Evolutionary conservation across 1,140 invertebrate species (phyloP).

Genomic region (Drosophila ohnishii): DNA sequence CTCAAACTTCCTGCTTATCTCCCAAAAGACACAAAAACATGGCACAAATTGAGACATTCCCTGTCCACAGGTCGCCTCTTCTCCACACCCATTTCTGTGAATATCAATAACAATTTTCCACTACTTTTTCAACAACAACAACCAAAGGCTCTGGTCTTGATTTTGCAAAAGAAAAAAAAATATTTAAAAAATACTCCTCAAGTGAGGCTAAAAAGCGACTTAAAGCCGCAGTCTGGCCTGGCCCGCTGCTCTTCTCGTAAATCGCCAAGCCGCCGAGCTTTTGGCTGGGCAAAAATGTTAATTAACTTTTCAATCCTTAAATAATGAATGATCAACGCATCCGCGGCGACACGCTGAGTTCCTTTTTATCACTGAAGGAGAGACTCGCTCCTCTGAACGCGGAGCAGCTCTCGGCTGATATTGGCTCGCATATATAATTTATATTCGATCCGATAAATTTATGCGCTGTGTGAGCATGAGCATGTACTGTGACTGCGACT

Average conservation of each 20-base stretch:
- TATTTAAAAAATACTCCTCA: neutral
- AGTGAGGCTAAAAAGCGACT: constrained; percentile 50
- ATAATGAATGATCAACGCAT: constrained; percentile 83
- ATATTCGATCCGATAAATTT: constrained; percentile 81
- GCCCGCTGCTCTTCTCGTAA: constrained; percentile 66
- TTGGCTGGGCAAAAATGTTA: constrained; percentile 82
- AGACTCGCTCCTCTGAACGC: constrained; percentile 5
- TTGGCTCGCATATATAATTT: constrained; percentile 82
- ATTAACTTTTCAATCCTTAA: constrained; percentile 83
- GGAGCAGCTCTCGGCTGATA: constrained; percentile 56
- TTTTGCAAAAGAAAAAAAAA: constrained; percentile 42
- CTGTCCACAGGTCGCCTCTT: constrained; percentile 18
- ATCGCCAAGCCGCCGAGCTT: constrained; percentile 48
- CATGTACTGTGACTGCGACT: constrained; percentile 34
- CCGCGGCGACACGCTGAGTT: constrained; percentile 82
- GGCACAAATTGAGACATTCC: constrained; percentile 55
- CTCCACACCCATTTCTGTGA: constrained; percentile 3
- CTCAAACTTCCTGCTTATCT: neutral
- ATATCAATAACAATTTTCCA: constrained; percentile 73
- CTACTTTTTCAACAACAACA: constrained; percentile 60
- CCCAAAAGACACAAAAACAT: neutral
- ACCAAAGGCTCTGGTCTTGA: constrained; percentile 30
- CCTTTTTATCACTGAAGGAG: constrained; percentile 80
- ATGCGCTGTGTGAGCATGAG: constrained; percentile 76
- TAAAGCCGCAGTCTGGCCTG: constrained; percentile 7